A percentile compares a stretch with the other conserved stretches of the same genome.
Conservation (phyloP, 2,797 vertebrate species). For the Cephalopachus bancanus region DNA sequence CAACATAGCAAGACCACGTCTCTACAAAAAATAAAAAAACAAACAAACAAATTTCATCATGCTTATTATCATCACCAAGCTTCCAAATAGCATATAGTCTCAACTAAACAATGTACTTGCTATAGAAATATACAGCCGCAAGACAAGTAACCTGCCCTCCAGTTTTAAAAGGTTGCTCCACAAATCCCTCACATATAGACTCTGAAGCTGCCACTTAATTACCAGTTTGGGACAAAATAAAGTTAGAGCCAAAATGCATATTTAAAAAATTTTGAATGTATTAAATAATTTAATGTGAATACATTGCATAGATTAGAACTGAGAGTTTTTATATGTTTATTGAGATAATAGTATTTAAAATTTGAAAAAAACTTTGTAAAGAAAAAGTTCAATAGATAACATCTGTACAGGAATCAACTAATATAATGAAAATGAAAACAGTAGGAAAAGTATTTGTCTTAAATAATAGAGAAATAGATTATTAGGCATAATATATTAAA, state of each 20-base stretch:
- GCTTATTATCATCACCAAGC: neutral
- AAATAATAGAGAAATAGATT: neutral
- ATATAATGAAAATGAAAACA: conserved; percentile 43
- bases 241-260: neutral
- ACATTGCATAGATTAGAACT: neutral
- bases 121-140: neutral
- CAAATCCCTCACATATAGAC: neutral
- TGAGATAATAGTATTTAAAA: neutral
- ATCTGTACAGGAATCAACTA: neutral
- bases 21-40: too few relatives aligned
- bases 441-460: neutral
- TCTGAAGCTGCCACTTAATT: neutral
- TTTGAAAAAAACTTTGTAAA: conserved; percentile 20
- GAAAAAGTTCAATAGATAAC: neutral
- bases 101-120: neutral
- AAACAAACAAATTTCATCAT: neutral
- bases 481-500: conserved; percentile 15
- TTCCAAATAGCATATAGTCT: neutral
- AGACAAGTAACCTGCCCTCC: neutral
- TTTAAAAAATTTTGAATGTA: conserved; percentile 25
- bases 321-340: conserved; percentile 17
- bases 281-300: neutral
- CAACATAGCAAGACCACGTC: too few relatives aligned
- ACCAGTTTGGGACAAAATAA: conserved; percentile 1
- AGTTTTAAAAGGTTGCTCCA: neutral